A percentile compares a stretch with the other conserved stretches of the same genome.
These are phyloP conservation scores for Polypterus senegalus DNA, from an alignment of 2,113 vertebrate genomes.

Conservation along the genomic window DNA sequence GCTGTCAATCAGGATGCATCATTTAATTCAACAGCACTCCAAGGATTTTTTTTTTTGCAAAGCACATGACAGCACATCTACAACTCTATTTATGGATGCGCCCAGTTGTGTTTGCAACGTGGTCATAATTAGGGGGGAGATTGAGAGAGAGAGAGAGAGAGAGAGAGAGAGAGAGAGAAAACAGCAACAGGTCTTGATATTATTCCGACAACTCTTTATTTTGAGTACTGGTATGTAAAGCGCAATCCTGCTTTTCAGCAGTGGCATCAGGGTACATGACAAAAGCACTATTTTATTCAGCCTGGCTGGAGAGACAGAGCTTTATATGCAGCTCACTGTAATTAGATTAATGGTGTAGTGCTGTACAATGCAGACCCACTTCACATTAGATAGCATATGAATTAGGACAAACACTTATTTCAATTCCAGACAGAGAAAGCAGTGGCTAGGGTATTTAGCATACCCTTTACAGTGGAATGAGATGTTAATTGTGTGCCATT, in stretches of 20 bases:
- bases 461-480: conserved; percentile 86
- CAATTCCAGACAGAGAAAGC: conserved; percentile 77
- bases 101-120: conserved; percentile 66
- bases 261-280: conserved; percentile 51
- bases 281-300: conserved; percentile 62
- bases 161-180: conserved; percentile 27
- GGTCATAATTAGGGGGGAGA: conserved; percentile 68
- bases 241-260: conserved; percentile 52
- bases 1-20: conserved; percentile 94
- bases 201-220: conserved; percentile 47
- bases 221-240: conserved; percentile 43
- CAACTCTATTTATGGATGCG: conserved; percentile 84
- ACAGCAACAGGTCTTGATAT: conserved; percentile 66
- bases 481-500: conserved; percentile 99
- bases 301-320: conserved; percentile 59
- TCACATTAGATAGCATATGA: conserved; percentile 80
- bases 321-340: conserved; percentile 87
- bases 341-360: conserved; percentile 92
- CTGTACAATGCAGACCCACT: conserved; percentile 70
- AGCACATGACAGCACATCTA: conserved; percentile 79
- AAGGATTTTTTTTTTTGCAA: conserved; percentile 60
- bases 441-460: conserved; percentile 79
- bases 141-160: conserved; percentile 10
- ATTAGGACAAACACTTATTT: conserved; percentile 90
- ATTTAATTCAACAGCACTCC: conserved; percentile 82